These are phyloP conservation scores for Botrylloides violaceus DNA, from an alignment of 23 tunicate genomes.

Conservation along the genomic window DNA sequence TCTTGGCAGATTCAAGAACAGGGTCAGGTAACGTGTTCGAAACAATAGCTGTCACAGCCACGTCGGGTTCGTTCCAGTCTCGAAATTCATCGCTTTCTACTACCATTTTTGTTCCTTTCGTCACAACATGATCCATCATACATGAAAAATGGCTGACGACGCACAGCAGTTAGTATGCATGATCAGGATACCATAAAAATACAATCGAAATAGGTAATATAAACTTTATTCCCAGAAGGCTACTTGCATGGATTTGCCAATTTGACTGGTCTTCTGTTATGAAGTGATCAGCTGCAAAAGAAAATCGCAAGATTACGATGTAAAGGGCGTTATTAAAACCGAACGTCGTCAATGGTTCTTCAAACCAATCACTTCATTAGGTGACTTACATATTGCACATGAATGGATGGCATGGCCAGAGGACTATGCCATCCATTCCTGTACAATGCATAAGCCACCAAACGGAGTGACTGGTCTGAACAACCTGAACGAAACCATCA, in stretches of 20 bases:
- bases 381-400: too few species aligned
- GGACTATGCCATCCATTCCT: too few species aligned
- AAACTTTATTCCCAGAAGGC: background rate
- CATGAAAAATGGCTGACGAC: background rate
- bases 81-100: background rate
- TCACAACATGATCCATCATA: background rate
- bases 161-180: background rate
- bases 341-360: too few species aligned
- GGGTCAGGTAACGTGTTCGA: background rate
- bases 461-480: too few species aligned
- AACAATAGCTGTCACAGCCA: background rate
- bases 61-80: background rate
- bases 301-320: constrained; percentile 6
- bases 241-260: background rate
- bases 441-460: too few species aligned
- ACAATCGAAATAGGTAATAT: background rate
- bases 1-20: background rate
- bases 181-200: background rate
- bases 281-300: constrained; percentile 22
- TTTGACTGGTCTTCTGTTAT: background rate
- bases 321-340: too few species aligned
- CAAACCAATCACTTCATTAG: too few species aligned
- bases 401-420: too few species aligned
- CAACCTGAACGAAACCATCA: too few species aligned
- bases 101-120: background rate